These are phyloP conservation scores for Catocala sponsa DNA, from an alignment of 2,888 invertebrate species.

Conservation along the genomic window DNA sequence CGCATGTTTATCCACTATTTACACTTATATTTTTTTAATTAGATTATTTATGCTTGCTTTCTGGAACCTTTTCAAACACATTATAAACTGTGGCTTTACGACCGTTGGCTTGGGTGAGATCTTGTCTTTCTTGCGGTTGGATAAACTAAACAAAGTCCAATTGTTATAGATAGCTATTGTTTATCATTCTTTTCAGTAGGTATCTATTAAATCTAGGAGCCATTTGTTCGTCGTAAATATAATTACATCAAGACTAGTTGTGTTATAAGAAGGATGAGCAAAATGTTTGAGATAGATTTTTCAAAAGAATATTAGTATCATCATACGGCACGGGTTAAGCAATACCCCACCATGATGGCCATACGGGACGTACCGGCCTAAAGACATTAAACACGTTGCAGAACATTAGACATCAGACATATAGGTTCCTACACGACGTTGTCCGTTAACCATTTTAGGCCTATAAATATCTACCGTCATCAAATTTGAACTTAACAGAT, in stretches of 20 bases:
- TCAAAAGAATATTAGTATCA: no score
- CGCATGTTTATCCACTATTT: slow-evolving; percentile 59
- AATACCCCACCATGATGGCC: no score
- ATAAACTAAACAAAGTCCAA: slow-evolving; percentile 40
- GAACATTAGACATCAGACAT: no score
- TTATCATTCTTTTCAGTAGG: slow-evolving; percentile 1
- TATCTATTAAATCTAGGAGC: not conserved
- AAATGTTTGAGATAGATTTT: no score
- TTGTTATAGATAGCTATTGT: slow-evolving; percentile 32
- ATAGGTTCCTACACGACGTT: no score
- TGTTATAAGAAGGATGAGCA: not conserved
- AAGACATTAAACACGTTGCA: no score
- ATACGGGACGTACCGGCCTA: no score
- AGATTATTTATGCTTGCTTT: slow-evolving; percentile 55
- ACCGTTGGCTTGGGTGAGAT: slow-evolving; percentile 33
- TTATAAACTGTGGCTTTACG: slow-evolving; percentile 48
- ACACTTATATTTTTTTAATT: slow-evolving; percentile 54
- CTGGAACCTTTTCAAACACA: slow-evolving; percentile 51
- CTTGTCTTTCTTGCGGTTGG: slow-evolving; percentile 37
- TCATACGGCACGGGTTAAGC: not conserved
- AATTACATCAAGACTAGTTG: not conserved
- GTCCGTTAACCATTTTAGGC: no score
- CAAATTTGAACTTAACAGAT: no score
- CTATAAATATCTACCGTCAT: no score
- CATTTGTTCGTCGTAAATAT: slow-evolving; percentile 14